Evolutionary conservation across 2,888 invertebrate genomes (phyloP), one percentile per base, ranked within the genome.

Genomic region (Automeris io): DNA sequence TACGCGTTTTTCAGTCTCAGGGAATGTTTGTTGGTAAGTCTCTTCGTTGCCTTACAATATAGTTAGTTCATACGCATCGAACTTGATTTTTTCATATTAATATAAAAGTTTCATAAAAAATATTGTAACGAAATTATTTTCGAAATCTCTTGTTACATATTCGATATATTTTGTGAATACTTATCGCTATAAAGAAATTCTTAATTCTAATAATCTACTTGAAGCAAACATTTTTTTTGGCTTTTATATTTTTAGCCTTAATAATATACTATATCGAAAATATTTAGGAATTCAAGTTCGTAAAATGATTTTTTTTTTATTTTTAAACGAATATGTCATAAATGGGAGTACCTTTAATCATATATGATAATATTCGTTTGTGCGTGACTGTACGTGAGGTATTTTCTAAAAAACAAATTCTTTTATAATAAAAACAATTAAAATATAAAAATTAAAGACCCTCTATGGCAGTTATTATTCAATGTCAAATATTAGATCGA

Each of bases 21-120:
- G 85, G 85, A 85, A 85, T 85, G 85, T 81, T 68, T 72, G 81
- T 76, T 82, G 80, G 75, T 78, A 72, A 85, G 85, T 85, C 83
- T 85, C 79, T 79, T 83, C 83, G 85, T 85, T 85, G 74, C 82
- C 85, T 85, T 83, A 85, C 73, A 71, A 69, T 75, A 75, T 72
- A 69, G 65, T 53, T 65, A 68, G 70, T 74, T 77, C 68, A 60
- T 70, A 58, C 73, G 59, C 67, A 53, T 70, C 70, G 68, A 72
- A 71, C 59, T 51, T 58, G 50, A 61, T 65, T 26, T 40, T 46
- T 25, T 37, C n/a, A 26, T 33, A 21, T 21, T 33, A 24, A 13
- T 34, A 64, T 62, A 74, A 78, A 78, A 61, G 49, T 64, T 57
- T 74, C 72, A 75, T 80, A 80, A 78, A 82, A 80, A 81, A 81